Evolutionary conservation across 1,140 invertebrate genomes (phyloP).

Genomic region (Grapholita molesta): DNA sequence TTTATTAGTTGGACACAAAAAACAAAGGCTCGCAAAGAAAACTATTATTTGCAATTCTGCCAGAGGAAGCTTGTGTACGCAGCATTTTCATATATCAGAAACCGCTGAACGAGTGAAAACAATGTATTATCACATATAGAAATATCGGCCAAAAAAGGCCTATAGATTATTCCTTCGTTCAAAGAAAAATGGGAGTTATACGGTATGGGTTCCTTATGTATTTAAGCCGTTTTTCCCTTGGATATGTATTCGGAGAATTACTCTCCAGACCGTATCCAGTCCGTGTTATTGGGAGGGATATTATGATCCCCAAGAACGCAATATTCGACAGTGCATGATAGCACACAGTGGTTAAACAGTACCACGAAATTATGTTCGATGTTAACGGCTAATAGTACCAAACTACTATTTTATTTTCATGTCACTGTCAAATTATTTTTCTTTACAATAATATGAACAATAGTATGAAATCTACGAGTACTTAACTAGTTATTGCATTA

Average conservation of each 20-base stretch:
- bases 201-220: not conserved
- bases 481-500: no score
- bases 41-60: not conserved
- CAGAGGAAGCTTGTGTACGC: not conserved
- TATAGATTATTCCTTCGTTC: conserved; percentile 1
- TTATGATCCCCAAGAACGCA: conserved; percentile 5
- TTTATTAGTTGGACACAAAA: conserved; percentile 7
- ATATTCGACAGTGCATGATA: conserved; percentile 11
- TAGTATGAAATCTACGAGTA: no score
- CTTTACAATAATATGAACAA: no score
- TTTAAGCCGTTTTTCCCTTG: not conserved
- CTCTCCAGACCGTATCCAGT: not conserved
- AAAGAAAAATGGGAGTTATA: not conserved
- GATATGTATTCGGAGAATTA: not conserved
- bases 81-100: conserved; percentile 13
- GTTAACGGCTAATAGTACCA: no score
- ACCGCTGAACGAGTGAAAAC: conserved; percentile 9
- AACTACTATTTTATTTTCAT: no score
- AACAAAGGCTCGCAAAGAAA: not conserved
- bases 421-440: no score
- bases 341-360: not conserved
- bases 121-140: conserved; percentile 10
- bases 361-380: not conserved
- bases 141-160: conserved; percentile 13
- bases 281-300: conserved; percentile 6